Conservation (phyloP, 2,797 vertebrate species). For the Paguma larvata region DNA sequence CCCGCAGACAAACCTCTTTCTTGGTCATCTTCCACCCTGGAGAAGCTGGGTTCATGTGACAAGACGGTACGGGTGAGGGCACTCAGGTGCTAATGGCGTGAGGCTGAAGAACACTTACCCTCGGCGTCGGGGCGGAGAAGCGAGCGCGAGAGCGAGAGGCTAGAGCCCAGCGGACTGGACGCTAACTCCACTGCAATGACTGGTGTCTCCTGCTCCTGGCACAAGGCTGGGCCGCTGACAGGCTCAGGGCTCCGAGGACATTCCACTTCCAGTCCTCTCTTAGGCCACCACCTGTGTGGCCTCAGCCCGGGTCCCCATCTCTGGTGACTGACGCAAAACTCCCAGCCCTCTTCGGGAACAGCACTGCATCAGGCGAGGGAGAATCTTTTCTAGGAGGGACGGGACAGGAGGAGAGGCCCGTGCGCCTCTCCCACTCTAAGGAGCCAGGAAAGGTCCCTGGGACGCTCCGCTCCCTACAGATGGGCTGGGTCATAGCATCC, state of each 20-base stretch:
- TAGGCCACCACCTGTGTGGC: background rate
- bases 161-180: background rate
- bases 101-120: background rate
- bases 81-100: background rate
- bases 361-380: slow-evolving; percentile 33
- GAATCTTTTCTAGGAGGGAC: slow-evolving; percentile 50
- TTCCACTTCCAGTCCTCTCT: background rate
- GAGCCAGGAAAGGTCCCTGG: background rate
- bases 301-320: background rate
- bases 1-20: background rate
- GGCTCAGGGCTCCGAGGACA: background rate
- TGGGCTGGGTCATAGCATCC: slow-evolving; percentile 91
- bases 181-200: background rate
- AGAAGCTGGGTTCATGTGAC: slow-evolving; percentile 17
- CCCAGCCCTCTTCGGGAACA: background rate
- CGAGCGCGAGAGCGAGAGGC: background rate
- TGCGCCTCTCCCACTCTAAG: background rate
- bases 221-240: background rate
- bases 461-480: background rate
- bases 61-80: background rate
- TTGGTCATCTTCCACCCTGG: background rate
- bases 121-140: background rate
- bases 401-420: slow-evolving; percentile 43
- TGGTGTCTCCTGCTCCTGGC: background rate
- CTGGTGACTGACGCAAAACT: background rate